Conservation (phyloP, 2,888 invertebrate genomes). For the Nomada flava region DNA sequence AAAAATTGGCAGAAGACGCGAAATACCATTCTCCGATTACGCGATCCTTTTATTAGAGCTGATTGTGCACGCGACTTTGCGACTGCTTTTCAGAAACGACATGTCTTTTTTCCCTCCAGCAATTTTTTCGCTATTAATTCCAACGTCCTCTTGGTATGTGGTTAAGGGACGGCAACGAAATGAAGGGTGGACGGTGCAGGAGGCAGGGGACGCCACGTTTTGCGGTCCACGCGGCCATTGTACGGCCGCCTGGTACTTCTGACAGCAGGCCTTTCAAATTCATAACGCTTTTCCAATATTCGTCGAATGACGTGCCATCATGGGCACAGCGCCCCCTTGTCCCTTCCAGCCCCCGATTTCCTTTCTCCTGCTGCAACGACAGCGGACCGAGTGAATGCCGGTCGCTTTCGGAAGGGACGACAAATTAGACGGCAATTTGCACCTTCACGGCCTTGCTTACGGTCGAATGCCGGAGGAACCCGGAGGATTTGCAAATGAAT, state of each 20-base stretch:
- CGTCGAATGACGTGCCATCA: conserved; percentile 48
- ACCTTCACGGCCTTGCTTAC: conserved; percentile 44
- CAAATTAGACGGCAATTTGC: conserved; percentile 65
- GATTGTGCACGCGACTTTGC: background rate
- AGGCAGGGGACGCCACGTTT: conserved; percentile 26
- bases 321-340: background rate
- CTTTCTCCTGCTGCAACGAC: background rate
- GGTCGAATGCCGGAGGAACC: conserved; percentile 26
- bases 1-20: conserved; percentile 14
- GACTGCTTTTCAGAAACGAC: no score
- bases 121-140: conserved; percentile 58
- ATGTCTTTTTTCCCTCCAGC: background rate
- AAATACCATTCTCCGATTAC: conserved; percentile 22
- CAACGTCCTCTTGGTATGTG: conserved; percentile 36
- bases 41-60: conserved; percentile 21
- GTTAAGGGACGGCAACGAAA: conserved; percentile 34
- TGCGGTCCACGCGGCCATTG: conserved; percentile 48
- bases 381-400: background rate
- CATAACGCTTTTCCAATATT: conserved; percentile 67
- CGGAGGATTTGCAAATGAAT: conserved; percentile 31
- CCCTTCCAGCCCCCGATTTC: background rate
- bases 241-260: conserved; percentile 38
- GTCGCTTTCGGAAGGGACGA: conserved; percentile 47
- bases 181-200: conserved; percentile 1
- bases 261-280: conserved; percentile 57